These are phyloP conservation scores for Tribolium castaneum DNA, from an alignment of 1,140 invertebrate species.

Conservation along the genomic window DNA sequence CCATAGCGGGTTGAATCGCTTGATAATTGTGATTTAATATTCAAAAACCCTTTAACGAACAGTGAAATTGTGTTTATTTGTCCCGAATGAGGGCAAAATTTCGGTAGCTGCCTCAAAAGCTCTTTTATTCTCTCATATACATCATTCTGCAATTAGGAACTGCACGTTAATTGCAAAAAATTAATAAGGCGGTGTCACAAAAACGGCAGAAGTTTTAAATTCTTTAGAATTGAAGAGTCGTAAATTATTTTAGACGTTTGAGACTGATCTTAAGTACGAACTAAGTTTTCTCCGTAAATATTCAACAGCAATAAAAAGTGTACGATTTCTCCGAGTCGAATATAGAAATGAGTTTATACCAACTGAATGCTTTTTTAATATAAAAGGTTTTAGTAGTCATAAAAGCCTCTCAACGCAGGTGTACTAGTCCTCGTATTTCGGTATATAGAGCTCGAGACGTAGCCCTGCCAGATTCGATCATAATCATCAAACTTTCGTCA, in stretches of 20 bases:
- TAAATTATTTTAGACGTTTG: not conserved
- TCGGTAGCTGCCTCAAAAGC: not conserved
- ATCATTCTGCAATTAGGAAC: not conserved
- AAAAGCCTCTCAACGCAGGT: conserved; percentile 20
- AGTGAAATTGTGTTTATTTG: not conserved
- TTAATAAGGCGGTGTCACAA: not conserved
- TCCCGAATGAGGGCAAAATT: not conserved
- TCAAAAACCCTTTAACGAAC: not conserved
- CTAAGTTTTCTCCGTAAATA: not conserved
- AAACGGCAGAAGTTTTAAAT: not conserved
- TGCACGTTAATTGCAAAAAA: not conserved
- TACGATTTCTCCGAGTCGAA: not conserved
- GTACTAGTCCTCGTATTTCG: conserved; percentile 22
- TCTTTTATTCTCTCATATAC: not conserved
- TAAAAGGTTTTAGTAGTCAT: conserved; percentile 29
- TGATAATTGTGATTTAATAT: not conserved
- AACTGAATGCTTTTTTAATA: conserved; percentile 26
- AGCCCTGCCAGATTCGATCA: conserved; percentile 1
- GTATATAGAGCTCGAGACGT: not conserved
- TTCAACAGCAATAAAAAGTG: not conserved
- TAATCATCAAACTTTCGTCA: conserved; percentile 19
- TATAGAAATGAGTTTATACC: conserved; percentile 31
- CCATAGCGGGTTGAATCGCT: not conserved
- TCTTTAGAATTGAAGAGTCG: not conserved
- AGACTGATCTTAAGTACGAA: not conserved